These are phyloP conservation scores for Tethya wilhelma DNA, from an alignment of 37 sponge, comb jelly and placozoan species.

Conservation along the genomic window DNA sequence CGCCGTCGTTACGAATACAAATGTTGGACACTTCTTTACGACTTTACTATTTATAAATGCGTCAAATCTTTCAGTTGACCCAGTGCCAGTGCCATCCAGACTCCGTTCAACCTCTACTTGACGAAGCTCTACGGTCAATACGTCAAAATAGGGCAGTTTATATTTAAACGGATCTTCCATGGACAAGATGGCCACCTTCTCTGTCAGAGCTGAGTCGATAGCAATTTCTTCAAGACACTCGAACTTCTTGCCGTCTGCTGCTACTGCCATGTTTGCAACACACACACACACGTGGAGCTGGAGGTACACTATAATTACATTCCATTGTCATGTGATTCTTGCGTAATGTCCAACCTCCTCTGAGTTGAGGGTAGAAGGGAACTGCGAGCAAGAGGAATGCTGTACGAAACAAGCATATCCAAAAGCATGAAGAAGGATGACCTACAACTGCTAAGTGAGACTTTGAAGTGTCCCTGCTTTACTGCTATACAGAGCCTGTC, in stretches of 20 bases:
- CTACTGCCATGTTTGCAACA: neutral
- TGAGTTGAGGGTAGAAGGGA: too few species aligned
- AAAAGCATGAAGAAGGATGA: too few species aligned
- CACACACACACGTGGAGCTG: neutral
- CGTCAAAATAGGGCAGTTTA: constrained; percentile 22
- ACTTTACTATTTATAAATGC: neutral
- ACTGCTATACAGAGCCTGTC: too few species aligned
- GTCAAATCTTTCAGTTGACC: neutral
- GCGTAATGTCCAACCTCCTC: neutral
- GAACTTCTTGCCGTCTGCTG: neutral
- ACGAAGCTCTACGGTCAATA: constrained; percentile 12
- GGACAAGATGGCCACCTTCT: neutral
- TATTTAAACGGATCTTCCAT: constrained; percentile 14
- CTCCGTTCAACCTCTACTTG: neutral
- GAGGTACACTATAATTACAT: neutral
- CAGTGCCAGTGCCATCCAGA: neutral
- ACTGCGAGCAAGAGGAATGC: too few species aligned
- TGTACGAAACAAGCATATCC: too few species aligned
- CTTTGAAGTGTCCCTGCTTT: too few species aligned
- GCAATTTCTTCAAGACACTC: neutral
- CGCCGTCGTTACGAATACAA: neutral
- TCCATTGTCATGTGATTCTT: neutral
- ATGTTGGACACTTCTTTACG: neutral
- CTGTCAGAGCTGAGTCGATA: neutral
- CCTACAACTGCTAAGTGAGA: too few species aligned